A percentile compares a stretch with the other conserved stretches of the same genome.
phyloP scores from a whole-genome alignment of 2,888 invertebrate genomes.

The Chymomyza amoena region DNA sequence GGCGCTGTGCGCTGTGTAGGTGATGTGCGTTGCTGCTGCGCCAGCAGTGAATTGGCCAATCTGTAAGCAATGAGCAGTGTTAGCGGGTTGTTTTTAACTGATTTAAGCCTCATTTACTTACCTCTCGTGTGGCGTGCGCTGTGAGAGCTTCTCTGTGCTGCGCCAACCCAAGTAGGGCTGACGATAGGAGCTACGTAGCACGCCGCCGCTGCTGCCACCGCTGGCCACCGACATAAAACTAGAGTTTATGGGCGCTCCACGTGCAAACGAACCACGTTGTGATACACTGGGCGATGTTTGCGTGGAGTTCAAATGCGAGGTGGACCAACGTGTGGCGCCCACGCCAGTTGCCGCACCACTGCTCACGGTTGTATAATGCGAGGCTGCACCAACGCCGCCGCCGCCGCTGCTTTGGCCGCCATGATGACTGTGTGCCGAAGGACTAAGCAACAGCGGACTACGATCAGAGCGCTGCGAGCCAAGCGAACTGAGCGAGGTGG shows the following conservation, averaged over 20 bases:
- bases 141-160: conserved; percentile 89
- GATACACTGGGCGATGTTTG: conserved; percentile 87
- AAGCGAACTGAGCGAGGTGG: conserved; percentile 90
- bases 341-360: conserved; percentile 35
- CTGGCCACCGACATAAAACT: conserved; percentile 82
- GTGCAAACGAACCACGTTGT: conserved; percentile 85
- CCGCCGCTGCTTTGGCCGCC: conserved; percentile 71
- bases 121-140: conserved; percentile 91
- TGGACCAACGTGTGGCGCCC: conserved; percentile 83
- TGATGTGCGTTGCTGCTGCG: conserved; percentile 79
- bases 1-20: conserved; percentile 59
- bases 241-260: conserved; percentile 79
- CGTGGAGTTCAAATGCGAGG: conserved; percentile 86
- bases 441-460: conserved; percentile 78
- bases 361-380: conserved; percentile 17
- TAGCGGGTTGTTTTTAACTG: neutral
- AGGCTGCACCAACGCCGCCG: conserved; percentile 29
- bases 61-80: conserved; percentile 74
- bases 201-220: conserved; percentile 82
- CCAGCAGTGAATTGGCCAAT: conserved; percentile 84
- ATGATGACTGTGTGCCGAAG: conserved; percentile 79
- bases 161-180: conserved; percentile 95
- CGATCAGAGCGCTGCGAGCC: conserved; percentile 80
- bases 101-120: conserved; percentile 53
- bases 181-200: conserved; percentile 83